Conservation (phyloP, 2,797 vertebrate genomes). For the Phylloscopus collybita region DNA sequence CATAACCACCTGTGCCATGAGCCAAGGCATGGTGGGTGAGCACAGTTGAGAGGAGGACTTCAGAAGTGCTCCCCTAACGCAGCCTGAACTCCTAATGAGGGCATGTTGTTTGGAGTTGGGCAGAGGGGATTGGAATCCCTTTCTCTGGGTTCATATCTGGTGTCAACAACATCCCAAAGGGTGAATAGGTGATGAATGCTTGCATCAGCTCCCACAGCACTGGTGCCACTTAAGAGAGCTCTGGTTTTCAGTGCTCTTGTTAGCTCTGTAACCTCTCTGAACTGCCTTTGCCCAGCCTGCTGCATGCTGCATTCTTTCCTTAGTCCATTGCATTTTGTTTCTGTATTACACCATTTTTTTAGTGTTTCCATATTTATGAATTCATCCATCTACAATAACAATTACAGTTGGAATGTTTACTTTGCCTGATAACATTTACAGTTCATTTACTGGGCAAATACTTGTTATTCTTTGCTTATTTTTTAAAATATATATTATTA, state of each 20-base stretch:
- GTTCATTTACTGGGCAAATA: conserved; percentile 69
- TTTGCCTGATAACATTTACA: conserved; percentile 73
- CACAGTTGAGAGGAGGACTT: background rate
- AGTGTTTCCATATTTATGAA: conserved; percentile 70
- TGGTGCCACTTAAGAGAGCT: background rate
- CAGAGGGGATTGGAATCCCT: background rate
- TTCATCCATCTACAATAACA: conserved; percentile 71
- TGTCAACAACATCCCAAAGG: background rate
- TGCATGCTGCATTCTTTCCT: conserved; percentile 54
- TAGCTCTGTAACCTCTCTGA: conserved; percentile 53
- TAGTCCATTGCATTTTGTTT: conserved; percentile 51
- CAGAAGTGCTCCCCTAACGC: background rate
- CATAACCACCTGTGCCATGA: background rate
- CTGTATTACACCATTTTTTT: conserved; percentile 61
- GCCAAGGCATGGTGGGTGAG: background rate
- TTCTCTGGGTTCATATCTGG: background rate
- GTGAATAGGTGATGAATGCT: background rate
- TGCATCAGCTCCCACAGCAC: background rate
- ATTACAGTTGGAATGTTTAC: conserved; percentile 73
- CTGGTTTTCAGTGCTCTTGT: conserved; percentile 1
- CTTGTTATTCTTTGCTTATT: conserved; percentile 71
- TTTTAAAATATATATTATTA: conserved; percentile 53
- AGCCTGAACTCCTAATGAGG: background rate
- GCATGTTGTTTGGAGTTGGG: rapidly evolving
- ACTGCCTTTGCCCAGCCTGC: conserved; percentile 34